These are phyloP conservation scores for Gastrophysa polygoni DNA, from an alignment of 2,888 invertebrate species.

Conservation along the genomic window DNA sequence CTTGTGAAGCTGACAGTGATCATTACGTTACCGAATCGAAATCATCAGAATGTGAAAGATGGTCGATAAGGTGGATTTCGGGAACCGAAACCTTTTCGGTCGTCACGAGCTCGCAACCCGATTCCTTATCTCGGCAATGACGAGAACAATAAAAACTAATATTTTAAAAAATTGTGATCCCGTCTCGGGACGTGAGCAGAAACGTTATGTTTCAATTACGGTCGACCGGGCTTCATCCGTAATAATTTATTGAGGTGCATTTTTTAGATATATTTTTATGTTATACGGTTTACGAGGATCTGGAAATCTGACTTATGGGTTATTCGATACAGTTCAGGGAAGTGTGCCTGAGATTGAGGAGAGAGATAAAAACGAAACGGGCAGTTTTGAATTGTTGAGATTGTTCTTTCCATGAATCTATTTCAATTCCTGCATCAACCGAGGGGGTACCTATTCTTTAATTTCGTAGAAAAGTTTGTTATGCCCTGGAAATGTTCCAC, in stretches of 20 bases:
- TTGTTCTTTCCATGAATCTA: no score
- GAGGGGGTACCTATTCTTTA: no score
- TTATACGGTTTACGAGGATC: slow-evolving; percentile 32
- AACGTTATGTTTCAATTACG: slow-evolving; percentile 42
- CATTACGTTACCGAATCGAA: no score
- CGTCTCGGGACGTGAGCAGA: slow-evolving; percentile 32
- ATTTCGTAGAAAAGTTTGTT: no score
- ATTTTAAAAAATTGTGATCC: slow-evolving; percentile 31
- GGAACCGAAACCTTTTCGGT: slow-evolving; percentile 2
- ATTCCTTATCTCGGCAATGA: slow-evolving; percentile 26
- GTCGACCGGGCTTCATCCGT: slow-evolving; percentile 35
- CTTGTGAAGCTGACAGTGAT: no score
- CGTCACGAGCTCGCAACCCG: slow-evolving; percentile 12
- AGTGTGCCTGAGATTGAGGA: slow-evolving; percentile 22
- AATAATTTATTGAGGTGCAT: slow-evolving; percentile 43
- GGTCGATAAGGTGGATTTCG: neutral
- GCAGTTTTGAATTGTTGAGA: slow-evolving; percentile 1
- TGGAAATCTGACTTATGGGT: slow-evolving; percentile 30
- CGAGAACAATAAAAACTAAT: slow-evolving; percentile 30
- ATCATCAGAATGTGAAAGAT: neutral
- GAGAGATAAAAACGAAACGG: slow-evolving; percentile 1
- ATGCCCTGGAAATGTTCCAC: no score
- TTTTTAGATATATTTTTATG: slow-evolving; percentile 37
- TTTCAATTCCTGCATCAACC: no score
- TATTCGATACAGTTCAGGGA: slow-evolving; percentile 23